These are phyloP conservation scores for Apomyelois bistriatella DNA, from an alignment of 2,888 invertebrate genomes.

Conservation along the genomic window DNA sequence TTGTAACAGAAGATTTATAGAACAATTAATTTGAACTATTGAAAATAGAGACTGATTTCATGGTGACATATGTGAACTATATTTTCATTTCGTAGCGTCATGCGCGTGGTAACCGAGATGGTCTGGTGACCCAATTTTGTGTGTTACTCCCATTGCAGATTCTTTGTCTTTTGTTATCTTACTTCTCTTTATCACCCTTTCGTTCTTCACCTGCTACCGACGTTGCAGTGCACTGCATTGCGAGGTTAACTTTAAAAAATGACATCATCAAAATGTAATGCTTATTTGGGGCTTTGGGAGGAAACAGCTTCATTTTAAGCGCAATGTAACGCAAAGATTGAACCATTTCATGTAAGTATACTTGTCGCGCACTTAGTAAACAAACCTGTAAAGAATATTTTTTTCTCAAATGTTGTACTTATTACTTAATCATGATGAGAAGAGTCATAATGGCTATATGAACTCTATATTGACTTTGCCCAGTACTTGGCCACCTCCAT, in stretches of 20 bases:
- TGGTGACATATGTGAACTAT: neutral
- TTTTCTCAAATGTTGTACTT: too few relatives aligned
- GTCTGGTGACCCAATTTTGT: neutral
- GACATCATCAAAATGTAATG: neutral
- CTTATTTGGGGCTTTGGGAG: neutral
- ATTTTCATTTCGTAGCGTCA: neutral
- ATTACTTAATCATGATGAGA: too few relatives aligned
- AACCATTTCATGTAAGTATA: too few relatives aligned
- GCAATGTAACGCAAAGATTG: neutral
- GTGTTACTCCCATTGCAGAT: neutral
- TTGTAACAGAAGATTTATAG: too few relatives aligned
- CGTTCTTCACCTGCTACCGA: constrained; percentile 4
- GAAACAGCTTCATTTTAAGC: neutral
- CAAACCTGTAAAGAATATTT: too few relatives aligned
- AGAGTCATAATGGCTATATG: too few relatives aligned
- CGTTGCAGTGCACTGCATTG: constrained; percentile 6
- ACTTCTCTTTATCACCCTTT: neutral
- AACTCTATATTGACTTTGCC: too few relatives aligned
- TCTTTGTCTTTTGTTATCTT: neutral
- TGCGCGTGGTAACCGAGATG: neutral
- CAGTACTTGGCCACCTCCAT: too few relatives aligned
- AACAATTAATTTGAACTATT: too few relatives aligned
- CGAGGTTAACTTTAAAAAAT: neutral
- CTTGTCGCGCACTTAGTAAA: too few relatives aligned
- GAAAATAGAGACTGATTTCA: too few relatives aligned